Evolutionary conservation across 1,140 invertebrate genomes (phyloP).

Genomic region (Homalodisca vitripennis): DNA sequence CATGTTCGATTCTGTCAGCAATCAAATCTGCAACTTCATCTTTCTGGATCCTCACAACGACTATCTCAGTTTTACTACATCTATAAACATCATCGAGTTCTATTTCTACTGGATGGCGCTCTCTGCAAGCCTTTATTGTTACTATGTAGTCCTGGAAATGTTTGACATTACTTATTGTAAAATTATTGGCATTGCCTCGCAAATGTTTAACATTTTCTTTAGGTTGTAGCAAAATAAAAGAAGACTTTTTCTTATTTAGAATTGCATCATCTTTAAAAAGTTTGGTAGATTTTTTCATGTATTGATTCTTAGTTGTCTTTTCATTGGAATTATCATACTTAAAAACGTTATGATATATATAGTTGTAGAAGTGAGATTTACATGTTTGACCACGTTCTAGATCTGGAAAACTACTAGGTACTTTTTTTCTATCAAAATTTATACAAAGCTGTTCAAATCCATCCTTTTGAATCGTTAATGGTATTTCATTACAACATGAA

Average conservation of each 20-base stretch:
- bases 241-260: not conserved
- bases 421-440: not conserved
- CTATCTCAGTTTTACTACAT: constrained; percentile 38
- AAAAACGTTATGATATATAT: not conserved
- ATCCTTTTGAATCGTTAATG: constrained; percentile 16
- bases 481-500: constrained; percentile 19
- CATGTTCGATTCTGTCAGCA: not conserved
- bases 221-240: not conserved
- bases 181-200: not conserved
- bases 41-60: constrained; percentile 35
- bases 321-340: too few relatives aligned
- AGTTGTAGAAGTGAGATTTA: constrained; percentile 2
- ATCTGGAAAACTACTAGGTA: not conserved
- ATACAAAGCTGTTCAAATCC: constrained; percentile 12
- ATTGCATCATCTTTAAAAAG: not conserved
- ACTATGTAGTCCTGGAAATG: constrained; percentile 59
- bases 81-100: constrained; percentile 12
- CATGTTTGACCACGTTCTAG: not conserved
- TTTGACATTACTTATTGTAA: not conserved
- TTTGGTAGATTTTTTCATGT: too few relatives aligned
- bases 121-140: constrained; percentile 68
- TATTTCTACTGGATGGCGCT: constrained; percentile 45
- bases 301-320: too few relatives aligned
- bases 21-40: constrained; percentile 37
- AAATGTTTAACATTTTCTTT: not conserved